Base-by-base conservation (phyloP, 2,797 vertebrate genomes). In the Limnodromus scolopaceus region DNA sequence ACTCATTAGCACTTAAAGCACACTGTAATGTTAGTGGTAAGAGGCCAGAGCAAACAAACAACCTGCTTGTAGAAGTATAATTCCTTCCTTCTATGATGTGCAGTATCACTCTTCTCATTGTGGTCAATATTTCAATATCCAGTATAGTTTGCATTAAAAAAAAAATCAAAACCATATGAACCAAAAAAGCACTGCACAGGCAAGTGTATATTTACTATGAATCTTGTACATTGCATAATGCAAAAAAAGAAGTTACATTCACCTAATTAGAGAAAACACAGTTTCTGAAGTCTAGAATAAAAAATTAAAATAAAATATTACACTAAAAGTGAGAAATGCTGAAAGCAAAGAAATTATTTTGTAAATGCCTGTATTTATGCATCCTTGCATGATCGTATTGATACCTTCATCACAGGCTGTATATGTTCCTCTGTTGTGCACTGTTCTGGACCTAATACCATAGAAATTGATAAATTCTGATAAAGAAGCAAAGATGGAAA, bases 401-500 rank as follows among this genome's bases (percentile, higher is more conserved):
- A 11, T 23, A 80, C 2, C 0, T 25, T 77, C 45, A 25, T 43
- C 65, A n/a, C n/a, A 46, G 39, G 23, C 46, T 57, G 58, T 32
- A 72, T 43, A 30, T 7, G 7, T n/a, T 84, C 54, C 65, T 76
- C 41, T 81, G 16, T 11, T 77, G 38, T 43, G 64, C 51, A 13
- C 36, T 66, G 16, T 15, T 51, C 66, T 51, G 74, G 57, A 71
- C 39, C n/a, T 32, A 49, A 72, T 43, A 39, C 25, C 27, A 24
- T 30, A 89, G 66, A 70, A 91, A 72, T 22, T 82, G 53, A 93
- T 93, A 84, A 96, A 95, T 95, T 43, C n/a, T 45, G 63, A 82
- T 55, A 87, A 86, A 88, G 61, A 89, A 76, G 66, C 74, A 92
- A 84, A 92, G 71, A 55, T 3, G 39, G 60, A 55, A 93, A 79